Conservation (phyloP, 2,888 invertebrate genomes). For the Dicyrtoma fusca region DNA sequence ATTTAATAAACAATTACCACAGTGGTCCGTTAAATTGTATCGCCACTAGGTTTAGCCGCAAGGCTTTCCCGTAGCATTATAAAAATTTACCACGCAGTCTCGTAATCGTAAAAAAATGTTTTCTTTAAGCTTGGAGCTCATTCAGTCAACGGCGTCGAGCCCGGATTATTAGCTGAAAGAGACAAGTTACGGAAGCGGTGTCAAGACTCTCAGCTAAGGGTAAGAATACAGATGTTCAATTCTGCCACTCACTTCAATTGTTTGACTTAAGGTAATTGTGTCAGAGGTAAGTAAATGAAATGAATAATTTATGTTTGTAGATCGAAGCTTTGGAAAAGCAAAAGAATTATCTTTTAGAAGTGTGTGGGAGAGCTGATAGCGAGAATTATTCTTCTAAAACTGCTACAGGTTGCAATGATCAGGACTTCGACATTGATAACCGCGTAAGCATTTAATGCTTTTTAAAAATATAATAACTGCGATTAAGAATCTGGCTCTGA, state of each 20-base stretch:
- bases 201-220: slow-evolving; percentile 20
- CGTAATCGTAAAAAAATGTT: no score
- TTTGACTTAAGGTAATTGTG: no score
- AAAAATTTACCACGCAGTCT: no score
- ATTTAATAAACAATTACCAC: no score
- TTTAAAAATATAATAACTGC: no score
- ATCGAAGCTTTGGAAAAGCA: slow-evolving; percentile 28
- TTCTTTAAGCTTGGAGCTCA: slow-evolving; percentile 24
- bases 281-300: background rate
- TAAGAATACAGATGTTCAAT: no score
- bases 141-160: background rate
- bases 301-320: slow-evolving; percentile 12
- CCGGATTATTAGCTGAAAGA: slow-evolving; percentile 25
- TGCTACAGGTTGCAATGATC: background rate
- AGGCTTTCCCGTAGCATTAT: no score
- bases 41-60: no score
- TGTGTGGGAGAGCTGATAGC: background rate
- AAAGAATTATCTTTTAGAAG: slow-evolving; percentile 21
- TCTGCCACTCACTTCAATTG: no score
- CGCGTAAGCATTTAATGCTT: background rate
- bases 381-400: slow-evolving; percentile 8
- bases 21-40: no score
- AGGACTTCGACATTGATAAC: slow-evolving; percentile 1
- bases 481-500: no score
- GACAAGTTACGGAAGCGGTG: slow-evolving; percentile 19